Percentiles rank a stretch among this genome's conserved stretches.
These are phyloP conservation scores for Seriola aureovittata DNA, from an alignment of 2,113 vertebrate species.

Conservation along the genomic window DNA sequence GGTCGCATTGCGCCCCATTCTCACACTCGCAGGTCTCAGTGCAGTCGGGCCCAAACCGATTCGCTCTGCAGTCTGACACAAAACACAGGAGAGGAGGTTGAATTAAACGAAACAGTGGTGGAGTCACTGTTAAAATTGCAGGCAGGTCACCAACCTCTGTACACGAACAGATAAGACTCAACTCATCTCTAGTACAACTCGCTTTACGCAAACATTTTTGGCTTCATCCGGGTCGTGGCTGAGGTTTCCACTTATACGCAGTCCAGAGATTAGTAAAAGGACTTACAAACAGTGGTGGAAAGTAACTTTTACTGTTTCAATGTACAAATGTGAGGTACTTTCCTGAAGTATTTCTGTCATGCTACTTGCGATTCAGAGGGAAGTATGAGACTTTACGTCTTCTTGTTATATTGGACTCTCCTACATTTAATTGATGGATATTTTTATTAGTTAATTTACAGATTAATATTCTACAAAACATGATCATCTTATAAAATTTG, in stretches of 20 bases:
- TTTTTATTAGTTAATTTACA: too few species aligned
- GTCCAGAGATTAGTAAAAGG: background rate
- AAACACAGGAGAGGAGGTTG: background rate
- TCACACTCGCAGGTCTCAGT: constrained; percentile 86
- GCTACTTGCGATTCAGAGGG: background rate
- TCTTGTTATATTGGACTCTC: background rate
- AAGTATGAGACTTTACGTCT: background rate
- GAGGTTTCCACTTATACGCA: background rate
- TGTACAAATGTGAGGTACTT: background rate
- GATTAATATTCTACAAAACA: too few species aligned
- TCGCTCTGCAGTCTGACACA: constrained; percentile 85
- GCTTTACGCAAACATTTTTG: background rate
- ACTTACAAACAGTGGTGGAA: background rate
- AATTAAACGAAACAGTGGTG: background rate
- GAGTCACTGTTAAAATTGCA: background rate
- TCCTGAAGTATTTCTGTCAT: background rate
- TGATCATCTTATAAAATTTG: too few species aligned
- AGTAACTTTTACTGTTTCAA: background rate
- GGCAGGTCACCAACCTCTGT: background rate
- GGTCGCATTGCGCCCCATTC: constrained; percentile 84
- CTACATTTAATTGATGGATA: too few species aligned
- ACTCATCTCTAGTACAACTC: too few species aligned
- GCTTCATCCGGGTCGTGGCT: background rate
- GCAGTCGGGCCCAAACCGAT: constrained; percentile 89
- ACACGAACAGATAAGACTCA: background rate